Base-by-base conservation (phyloP, 2,797 vertebrate genomes). In the Coregonus sp. region DNA sequence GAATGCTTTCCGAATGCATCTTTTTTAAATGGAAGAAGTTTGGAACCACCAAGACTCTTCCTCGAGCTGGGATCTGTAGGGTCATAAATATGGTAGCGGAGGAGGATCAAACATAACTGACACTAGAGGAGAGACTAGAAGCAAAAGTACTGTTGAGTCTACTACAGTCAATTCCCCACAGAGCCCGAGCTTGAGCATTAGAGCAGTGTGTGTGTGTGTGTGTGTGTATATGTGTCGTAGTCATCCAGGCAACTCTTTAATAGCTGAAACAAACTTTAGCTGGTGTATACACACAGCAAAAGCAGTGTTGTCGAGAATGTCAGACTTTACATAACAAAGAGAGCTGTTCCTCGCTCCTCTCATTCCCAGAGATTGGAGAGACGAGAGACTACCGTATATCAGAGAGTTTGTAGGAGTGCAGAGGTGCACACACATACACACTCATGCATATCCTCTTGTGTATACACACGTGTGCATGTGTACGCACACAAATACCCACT, bases 161-260 rank as follows among this genome's bases (percentile, higher is more conserved):
- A 33, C 31, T 33, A 33, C 31, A 51, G 7, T 51, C 7, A 1
- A 51, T 51, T 51, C 14, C 50, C 11, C 50, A 12, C 50, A 11
- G 11, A 51, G 31, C 31, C 31, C 31, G 84, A 76, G 85, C 70
- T 67, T 52, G 1, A 72, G 73, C 40, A 76, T 69, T 14, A 40
- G 81, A 86, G 77, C 73, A 33, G 40, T 7, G 72, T 40, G 52
- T 54, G 2, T 52, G 51, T 50, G 47, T 52, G 51, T 52, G 14
- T 54, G 51, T 52, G 14, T 52, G 51, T 52, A 14, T 54, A 14
- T 16, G 50, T 14, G 15, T 54, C 4, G 52, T 71, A 75, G 83
- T 78, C 81, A 84, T 76, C 78, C 75, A 83, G 80, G 80, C 75
- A 52, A 40, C 71, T 70, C 76, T 81, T 81, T 14, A 80, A 73